Evolutionary conservation across 2,113 vertebrate genomes (phyloP).

Genomic region (Elephas maximus): DNA sequence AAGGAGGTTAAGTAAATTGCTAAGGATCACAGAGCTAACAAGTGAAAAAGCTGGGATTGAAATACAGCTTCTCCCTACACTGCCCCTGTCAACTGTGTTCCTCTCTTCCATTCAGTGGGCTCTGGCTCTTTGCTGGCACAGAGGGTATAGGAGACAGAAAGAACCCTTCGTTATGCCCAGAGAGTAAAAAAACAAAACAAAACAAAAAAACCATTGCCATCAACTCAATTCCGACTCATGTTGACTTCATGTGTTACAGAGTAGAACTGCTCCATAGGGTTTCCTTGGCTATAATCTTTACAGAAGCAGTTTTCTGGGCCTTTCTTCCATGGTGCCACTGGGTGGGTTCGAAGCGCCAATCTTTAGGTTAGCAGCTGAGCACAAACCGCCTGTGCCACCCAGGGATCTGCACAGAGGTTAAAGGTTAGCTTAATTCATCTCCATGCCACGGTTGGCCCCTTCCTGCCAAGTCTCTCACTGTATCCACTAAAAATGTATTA

Average conservation of each 20-base stretch:
- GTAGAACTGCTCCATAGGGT: neutral
- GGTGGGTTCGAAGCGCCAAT: neutral
- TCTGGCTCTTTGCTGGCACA: slow-evolving; percentile 5
- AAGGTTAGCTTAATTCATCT: neutral
- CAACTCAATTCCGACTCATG: neutral
- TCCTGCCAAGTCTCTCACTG: neutral
- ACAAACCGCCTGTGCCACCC: neutral
- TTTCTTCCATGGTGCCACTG: neutral
- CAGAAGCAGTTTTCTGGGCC: neutral
- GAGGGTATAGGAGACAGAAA: neutral
- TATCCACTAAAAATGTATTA: slow-evolving; percentile 1
- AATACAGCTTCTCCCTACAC: neutral
- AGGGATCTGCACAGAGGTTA: neutral
- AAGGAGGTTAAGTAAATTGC: slow-evolving; percentile 53
- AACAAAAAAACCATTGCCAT: neutral
- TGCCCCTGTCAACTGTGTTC: neutral
- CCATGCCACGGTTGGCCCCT: neutral
- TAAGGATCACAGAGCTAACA: slow-evolving; percentile 58
- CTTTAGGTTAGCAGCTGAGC: neutral
- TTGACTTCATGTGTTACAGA: neutral
- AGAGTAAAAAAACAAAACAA: neutral
- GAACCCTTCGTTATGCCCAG: neutral
- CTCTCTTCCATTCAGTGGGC: neutral
- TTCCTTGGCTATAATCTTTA: neutral
- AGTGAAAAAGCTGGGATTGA: neutral